These are phyloP conservation scores for Ploceus nigricollis DNA, from an alignment of 2,113 vertebrate species.

Conservation along the genomic window DNA sequence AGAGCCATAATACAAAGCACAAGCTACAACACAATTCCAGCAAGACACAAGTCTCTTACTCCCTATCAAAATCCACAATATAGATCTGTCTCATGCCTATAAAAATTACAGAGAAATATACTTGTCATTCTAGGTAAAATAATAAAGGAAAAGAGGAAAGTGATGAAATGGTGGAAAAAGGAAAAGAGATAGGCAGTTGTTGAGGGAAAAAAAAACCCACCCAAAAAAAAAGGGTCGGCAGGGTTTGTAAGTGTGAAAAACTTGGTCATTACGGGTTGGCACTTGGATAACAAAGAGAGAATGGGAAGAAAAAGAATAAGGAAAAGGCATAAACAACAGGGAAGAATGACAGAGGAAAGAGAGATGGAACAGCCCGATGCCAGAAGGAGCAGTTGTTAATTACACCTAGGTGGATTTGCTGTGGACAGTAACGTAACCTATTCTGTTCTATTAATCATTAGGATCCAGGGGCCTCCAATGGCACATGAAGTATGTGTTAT, in stretches of 20 bases:
- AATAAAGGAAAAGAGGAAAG: neutral
- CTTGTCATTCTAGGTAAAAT: neutral
- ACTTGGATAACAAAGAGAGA: neutral
- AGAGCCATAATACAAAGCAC: neutral
- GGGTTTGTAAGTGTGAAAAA: neutral
- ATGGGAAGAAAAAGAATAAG: neutral
- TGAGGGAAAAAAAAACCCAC: neutral
- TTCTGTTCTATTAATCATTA: slow-evolving; percentile 28
- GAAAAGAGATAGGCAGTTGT: neutral
- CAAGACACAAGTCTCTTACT: neutral
- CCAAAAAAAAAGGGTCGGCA: accelerated
- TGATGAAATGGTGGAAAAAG: neutral
- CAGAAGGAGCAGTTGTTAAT: slow-evolving; percentile 39
- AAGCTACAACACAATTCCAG: neutral
- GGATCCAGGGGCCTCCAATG: neutral
- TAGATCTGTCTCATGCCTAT: neutral
- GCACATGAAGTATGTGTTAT: slow-evolving; percentile 26
- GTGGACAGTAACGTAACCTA: neutral
- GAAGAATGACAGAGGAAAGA: neutral
- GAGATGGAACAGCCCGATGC: neutral
- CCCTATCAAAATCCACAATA: neutral
- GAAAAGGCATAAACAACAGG: neutral
- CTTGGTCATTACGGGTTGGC: neutral
- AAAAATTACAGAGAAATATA: slow-evolving; percentile 32
- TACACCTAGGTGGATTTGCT: neutral